Evolutionary conservation across 1,140 invertebrate species (phyloP).

Genomic region (Aphis craccivora): DNA sequence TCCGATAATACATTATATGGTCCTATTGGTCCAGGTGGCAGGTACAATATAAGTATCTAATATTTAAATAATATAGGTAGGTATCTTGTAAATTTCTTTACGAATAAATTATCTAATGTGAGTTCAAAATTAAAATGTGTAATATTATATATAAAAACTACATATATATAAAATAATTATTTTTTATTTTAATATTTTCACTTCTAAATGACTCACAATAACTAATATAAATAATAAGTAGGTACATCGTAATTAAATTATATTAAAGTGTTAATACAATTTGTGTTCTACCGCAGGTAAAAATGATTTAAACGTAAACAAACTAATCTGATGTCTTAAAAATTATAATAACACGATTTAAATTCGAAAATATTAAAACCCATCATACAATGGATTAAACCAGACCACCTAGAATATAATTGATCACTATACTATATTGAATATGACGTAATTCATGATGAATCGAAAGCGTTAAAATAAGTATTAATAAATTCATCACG

Average conservation of each 20-base stretch:
- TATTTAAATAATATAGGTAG: no score
- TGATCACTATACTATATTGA: neutral
- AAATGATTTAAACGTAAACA: neutral
- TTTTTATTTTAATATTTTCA: neutral
- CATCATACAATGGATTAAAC: neutral
- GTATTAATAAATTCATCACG: neutral
- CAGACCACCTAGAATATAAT: slow-evolving; percentile 32
- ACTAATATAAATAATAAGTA: neutral
- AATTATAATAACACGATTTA: neutral
- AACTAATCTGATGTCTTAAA: neutral
- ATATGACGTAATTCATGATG: neutral
- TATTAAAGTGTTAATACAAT: neutral
- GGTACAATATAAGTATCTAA: no score
- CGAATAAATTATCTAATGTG: neutral
- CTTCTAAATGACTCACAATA: neutral
- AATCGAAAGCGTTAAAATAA: neutral
- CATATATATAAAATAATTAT: no score
- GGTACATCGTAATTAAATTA: neutral
- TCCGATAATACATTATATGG: neutral
- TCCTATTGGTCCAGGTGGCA: no score
- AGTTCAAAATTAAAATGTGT: neutral
- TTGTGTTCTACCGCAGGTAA: neutral
- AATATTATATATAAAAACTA: neutral
- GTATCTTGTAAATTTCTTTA: neutral
- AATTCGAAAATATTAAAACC: slow-evolving; percentile 21